A percentile compares a stretch with the other conserved stretches of the same genome.
Evolutionary conservation across 2,888 invertebrate genomes (phyloP).

Genomic region (Andrena flavipes): DNA sequence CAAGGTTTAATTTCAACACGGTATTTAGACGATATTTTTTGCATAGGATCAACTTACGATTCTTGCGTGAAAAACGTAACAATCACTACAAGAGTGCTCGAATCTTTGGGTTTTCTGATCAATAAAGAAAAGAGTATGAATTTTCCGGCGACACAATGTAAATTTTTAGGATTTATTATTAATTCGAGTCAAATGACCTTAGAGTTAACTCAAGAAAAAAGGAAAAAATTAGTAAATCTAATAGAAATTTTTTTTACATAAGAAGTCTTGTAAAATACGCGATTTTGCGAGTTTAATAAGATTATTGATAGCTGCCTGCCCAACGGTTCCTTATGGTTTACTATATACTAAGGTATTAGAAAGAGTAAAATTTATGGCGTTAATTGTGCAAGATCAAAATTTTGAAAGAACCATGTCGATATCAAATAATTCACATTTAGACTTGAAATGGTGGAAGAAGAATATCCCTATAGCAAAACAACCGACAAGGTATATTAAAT

Average conservation of each 20-base stretch:
- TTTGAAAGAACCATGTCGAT: not conserved
- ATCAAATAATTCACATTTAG: not conserved
- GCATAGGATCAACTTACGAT: not conserved
- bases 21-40: not conserved
- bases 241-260: not conserved
- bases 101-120: not conserved
- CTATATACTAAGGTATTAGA: not conserved
- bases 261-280: not conserved
- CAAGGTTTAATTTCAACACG: not conserved
- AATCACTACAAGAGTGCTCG: not conserved
- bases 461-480: not conserved
- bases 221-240: not conserved
- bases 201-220: not conserved
- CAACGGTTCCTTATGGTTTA: not conserved
- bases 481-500: not conserved
- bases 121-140: not conserved
- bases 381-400: not conserved
- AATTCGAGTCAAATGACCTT: too few species aligned
- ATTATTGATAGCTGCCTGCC: not conserved
- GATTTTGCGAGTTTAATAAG: not conserved
- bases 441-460: not conserved
- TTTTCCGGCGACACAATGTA: too few species aligned
- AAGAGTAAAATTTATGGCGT: not conserved
- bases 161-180: too few species aligned
- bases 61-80: not conserved